These are phyloP conservation scores for Conops quadrifasciatus DNA, from an alignment of 2,888 invertebrate species.

Conservation along the genomic window DNA sequence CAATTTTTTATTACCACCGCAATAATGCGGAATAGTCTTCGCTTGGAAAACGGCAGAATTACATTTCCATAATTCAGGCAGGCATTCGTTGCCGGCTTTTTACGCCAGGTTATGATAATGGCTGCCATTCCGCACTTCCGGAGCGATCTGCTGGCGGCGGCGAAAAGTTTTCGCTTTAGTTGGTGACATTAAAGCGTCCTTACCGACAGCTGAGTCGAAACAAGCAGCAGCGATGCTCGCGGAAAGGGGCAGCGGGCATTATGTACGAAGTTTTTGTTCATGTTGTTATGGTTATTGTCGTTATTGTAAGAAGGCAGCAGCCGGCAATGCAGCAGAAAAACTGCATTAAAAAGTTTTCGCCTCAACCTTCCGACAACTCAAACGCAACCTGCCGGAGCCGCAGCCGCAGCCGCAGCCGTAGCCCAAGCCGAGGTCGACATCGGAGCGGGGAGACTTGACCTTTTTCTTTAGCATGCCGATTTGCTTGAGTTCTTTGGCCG, in stretches of 20 bases:
- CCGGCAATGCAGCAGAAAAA: slow-evolving; percentile 1
- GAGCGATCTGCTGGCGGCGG: not conserved
- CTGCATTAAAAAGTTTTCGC: slow-evolving; percentile 25
- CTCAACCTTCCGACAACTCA: not conserved
- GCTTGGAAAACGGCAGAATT: slow-evolving; percentile 28
- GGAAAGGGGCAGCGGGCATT: not conserved
- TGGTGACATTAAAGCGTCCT: slow-evolving; percentile 25
- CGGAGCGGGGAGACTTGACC: not conserved
- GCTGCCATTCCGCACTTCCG: slow-evolving; percentile 31
- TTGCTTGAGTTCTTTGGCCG: not conserved
- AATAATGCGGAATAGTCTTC: slow-evolving; percentile 32
- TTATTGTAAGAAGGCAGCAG: slow-evolving; percentile 1
- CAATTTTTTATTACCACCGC: slow-evolving; percentile 31
- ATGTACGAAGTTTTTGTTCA: not conserved
- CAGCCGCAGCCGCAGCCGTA: not conserved
- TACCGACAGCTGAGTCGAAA: slow-evolving; percentile 19
- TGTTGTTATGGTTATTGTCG: not conserved
- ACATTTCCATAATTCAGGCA: slow-evolving; percentile 35
- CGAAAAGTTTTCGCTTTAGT: slow-evolving; percentile 27
- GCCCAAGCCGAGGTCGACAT: too few species aligned
- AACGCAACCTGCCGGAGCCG: not conserved
- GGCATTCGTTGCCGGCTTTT: slow-evolving; percentile 25
- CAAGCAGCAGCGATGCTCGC: not conserved
- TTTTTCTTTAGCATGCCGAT: not conserved
- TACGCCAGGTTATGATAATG: slow-evolving; percentile 28